Base-by-base conservation (phyloP, 2,797 vertebrate genomes). In the Danio kyathit region DNA sequence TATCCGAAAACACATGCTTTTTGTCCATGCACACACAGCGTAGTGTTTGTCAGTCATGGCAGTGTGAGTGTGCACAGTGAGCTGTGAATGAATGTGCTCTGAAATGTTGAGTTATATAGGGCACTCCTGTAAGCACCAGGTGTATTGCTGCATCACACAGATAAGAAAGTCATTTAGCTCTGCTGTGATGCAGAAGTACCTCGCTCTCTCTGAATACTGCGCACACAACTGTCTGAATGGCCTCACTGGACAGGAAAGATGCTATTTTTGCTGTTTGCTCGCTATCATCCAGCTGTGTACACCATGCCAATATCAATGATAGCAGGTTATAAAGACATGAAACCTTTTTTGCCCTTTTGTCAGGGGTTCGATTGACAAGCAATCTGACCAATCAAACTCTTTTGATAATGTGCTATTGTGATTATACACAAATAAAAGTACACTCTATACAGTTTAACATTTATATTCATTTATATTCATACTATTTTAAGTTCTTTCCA, bases 81-180 rank as follows among this genome's bases (percentile, higher is more conserved):
- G 19, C 11, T 59, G 14, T 77, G 75, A 77, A 67, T 48, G 41
- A 67, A 59, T 49, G 19, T n/a, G 40, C 51, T 57, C 16, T 10
- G n/a, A 56, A 66, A 66, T 66, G 51, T 16, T 67, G 75, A 57
- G 51, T 57, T 60, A 69, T 60, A 59, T 60, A 67, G 51, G 60
- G 48, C 21, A 46, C 61, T 10, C 70, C 59, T 81, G 74, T 7
- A 71, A 74, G 84, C 74, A 74, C 61, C 54, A 70, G 67, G 74
- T 80, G 52, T 48, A 64, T 57, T 76, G 44, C 49, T 71, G 79
- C 65, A 77, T 72, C 75, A 51, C n/a, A 72, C 44, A 81, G 67
- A 84, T 85, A 86, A 85, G 66, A 57, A 82, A 74, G 72, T 66
- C 46, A 43, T 81, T 75, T 79, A 56, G 65, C 44, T 70, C 64